Evolutionary conservation across 2,888 invertebrate species (phyloP), one percentile per base, ranked within the genome.

Genomic region (Rapana venosa): DNA sequence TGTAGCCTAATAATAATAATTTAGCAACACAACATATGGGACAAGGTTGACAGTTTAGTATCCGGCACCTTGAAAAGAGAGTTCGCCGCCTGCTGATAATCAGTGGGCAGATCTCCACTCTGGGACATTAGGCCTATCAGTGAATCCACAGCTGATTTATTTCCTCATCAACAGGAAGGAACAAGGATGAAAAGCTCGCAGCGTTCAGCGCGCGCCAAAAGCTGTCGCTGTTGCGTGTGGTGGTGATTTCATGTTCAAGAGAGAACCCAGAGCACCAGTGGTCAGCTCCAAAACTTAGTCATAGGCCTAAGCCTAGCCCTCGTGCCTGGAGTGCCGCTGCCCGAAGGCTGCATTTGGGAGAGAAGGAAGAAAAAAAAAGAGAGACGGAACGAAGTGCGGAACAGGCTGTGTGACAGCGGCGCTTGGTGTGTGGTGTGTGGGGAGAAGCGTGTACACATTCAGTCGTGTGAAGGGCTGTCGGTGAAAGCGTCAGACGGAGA

Each of bases 401-500:
- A 85, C 58, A 5, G 58, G 58, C 58, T 66, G 86, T 74, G 74
- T 87, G 87, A 87, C 66, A 70, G 70, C 35, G 87, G 8, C 74
- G 70, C 36, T 20, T 70, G 36, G 85, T 85, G 85, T 32, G 85
- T 61, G 81, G 32, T 74, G 61, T 61, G 74, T 20, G 36, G 47
- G 20, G 47, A 83, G 47, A 36, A 36, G 30, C 66, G 86, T 66
- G 86, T 86, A 86, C 86, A 86, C 86, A 86, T 66, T 35, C 61
- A 58, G 58, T 66, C 32, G 86, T 86, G 86, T 86, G 84, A 83
- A 83, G 81, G 81, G 81, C 81, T 36, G 84, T n/a, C 58, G 32
- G 86, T 61, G 86, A 86, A 86, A 86, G 86, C 86, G 81, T 83
- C 36, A 47, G 81, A 56, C 86, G 86, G 66, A 58, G 56, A 47